Base-by-base conservation (phyloP, 2,797 vertebrate genomes). In the Diceros bicornis region DNA sequence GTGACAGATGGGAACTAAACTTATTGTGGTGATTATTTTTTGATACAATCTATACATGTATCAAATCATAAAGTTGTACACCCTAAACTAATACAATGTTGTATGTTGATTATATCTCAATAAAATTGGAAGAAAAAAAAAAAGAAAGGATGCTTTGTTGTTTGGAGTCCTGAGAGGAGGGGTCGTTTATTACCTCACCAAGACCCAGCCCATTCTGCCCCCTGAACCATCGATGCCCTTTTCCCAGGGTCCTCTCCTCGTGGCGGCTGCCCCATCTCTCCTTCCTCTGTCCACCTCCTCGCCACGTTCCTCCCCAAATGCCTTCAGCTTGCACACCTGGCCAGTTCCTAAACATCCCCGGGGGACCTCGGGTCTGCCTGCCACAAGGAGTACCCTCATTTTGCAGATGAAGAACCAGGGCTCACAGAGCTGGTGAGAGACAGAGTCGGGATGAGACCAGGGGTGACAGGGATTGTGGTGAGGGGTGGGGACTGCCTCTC, bases 401-500 rank as follows among this genome's bases (percentile, higher is more conserved):
- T 83, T 3, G 32, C 78, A 29, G 68, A 29, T 21, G 23, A 17
- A 90, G 37, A 78, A 11, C 18, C 50, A 47, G 78, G n/a, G 59
- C 47, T 50, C 23, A 1, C 34, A 59, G 20, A 44, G 37, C 16
- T 34, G 16, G 34, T 12, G 55, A 34, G 78, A 44, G 62, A 21
- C 1, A 29, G 66, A 34, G 75, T 17, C 29, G 11, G n/a, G 79
- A 17, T 44, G 3, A 64, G 68, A 27, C 23, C 29, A 11, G 29
- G 77, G 21, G 29, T 32, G 68, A 11, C 37, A 37, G 44, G 34
- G 9, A 10, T 2, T 7, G 29, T 18, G 57, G 14, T 4, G 4
- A 69, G 16, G 3, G 3, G 3, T 9, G n/a, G 32, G 41, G 32
- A 52, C 52, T 0, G 6, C 0, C 3, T 18, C 9, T 16, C 77